These are phyloP conservation scores for Hemaris fuciformis DNA, from an alignment of 2,888 invertebrate genomes.

Conservation along the genomic window DNA sequence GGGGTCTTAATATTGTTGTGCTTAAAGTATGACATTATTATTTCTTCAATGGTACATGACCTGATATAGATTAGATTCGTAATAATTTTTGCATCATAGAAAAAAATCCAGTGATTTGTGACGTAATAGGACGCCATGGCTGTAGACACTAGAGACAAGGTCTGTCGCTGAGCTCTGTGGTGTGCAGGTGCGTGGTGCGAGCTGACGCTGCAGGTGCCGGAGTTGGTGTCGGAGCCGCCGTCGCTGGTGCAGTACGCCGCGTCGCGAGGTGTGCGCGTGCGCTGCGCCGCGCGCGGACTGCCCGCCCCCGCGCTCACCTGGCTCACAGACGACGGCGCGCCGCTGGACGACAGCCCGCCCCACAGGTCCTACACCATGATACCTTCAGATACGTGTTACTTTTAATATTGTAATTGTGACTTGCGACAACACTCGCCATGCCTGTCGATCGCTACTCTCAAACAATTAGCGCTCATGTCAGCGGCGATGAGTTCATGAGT, in stretches of 20 bases:
- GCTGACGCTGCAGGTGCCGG: slow-evolving; percentile 43
- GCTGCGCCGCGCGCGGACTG: slow-evolving; percentile 48
- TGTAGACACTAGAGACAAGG: too few relatives aligned
- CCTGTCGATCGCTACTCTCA: too few relatives aligned
- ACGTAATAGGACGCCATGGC: too few relatives aligned
- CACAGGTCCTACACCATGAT: slow-evolving; percentile 34
- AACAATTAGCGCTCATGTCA: too few relatives aligned
- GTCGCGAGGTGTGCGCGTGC: slow-evolving; percentile 41
- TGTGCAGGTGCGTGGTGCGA: slow-evolving; percentile 19
- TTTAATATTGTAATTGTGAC: not conserved
- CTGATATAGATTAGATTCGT: too few relatives aligned
- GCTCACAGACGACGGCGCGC: slow-evolving; percentile 46
- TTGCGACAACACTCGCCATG: too few relatives aligned
- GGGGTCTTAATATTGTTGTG: too few relatives aligned
- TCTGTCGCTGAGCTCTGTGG: not conserved
- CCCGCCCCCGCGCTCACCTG: slow-evolving; percentile 51
- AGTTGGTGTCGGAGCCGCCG: slow-evolving; percentile 51
- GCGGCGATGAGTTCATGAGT: not conserved
- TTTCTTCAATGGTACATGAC: too few relatives aligned
- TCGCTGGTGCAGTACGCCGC: slow-evolving; percentile 44
- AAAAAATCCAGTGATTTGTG: too few relatives aligned
- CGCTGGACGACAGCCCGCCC: slow-evolving; percentile 39
- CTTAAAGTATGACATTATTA: too few relatives aligned
- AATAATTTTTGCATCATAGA: too few relatives aligned
- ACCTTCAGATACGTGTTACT: too few relatives aligned